phyloP scores from a whole-genome alignment of 2,888 invertebrate species.

The Drosophila limbata region DNA sequence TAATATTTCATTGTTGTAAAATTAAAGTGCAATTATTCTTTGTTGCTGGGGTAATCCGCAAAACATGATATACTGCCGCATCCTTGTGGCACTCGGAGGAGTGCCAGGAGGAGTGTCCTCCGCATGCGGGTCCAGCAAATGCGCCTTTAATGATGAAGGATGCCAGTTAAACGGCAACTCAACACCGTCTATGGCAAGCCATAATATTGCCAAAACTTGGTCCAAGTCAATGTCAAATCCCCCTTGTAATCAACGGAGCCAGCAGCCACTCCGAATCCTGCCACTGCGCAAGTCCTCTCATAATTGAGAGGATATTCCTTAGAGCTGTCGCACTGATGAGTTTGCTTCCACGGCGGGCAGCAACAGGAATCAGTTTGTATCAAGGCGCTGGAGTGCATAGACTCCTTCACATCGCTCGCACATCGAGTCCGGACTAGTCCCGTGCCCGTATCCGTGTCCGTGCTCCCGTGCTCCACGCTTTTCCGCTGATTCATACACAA shows the following conservation, averaged over 20 bases:
- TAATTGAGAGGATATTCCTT: conserved; percentile 19
- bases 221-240: conserved; percentile 11
- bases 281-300: conserved; percentile 59
- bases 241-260: conserved; percentile 16
- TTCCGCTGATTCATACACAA: conserved; percentile 21
- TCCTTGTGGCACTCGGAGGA: conserved; percentile 6
- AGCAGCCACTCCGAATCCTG: conserved; percentile 47
- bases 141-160: conserved; percentile 58
- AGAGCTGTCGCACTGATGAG: conserved; percentile 4
- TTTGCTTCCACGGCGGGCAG: conserved; percentile 34
- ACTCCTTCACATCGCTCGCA: conserved; percentile 7
- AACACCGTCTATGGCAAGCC: conserved; percentile 30
- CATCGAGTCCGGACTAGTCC: not conserved
- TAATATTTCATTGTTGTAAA: conserved; percentile 68
- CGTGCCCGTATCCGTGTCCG: conserved; percentile 10
- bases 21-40: conserved; percentile 71
- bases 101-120: conserved; percentile 4
- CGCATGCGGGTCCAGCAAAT: conserved; percentile 46
- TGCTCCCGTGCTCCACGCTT: conserved; percentile 12
- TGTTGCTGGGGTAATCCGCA: conserved; percentile 63
- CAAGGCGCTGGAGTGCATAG: conserved; percentile 54
- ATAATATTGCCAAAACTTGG: conserved; percentile 17
- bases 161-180: conserved; percentile 47
- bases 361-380: conserved; percentile 74
- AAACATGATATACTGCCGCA: conserved; percentile 64